Base-by-base conservation (phyloP, 2,888 invertebrate species). In the Herminia tarsipennalis region DNA sequence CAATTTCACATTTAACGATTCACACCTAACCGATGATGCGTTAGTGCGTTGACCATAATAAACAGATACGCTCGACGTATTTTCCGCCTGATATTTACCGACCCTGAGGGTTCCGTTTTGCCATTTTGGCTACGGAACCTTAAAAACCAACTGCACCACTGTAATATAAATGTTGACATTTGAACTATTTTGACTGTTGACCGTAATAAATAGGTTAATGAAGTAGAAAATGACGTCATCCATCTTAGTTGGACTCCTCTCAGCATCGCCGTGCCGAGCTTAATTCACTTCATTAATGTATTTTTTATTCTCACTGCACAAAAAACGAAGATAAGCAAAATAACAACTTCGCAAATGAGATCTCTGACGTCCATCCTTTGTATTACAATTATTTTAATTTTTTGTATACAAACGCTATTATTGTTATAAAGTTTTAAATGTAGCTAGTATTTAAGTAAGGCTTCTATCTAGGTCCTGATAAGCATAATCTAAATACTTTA, bases 191-290 rank as follows among this genome's bases (percentile, higher is more conserved):
- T 79, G 76, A 80, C 70, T 72, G 68, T 68, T 65, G 66, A 66
- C 66, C 71, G 69, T 78, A 81, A 74, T 77, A 85, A 88, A 87
- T 85, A 80, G 86, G 83, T 86, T 88, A 89, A 88, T 88, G 86
- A 87, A 86, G 78, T 72, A 81, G 81, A 83, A 85, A 87, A 88
- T 87, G 76, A 86, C 81, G 76, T 83, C 83, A 86, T 89, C 83
- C 77, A 83, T 88, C 87, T 87, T 87, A 85, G 82, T 85, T 83
- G 83, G 77, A 84, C 83, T 81, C 78, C 78, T 81, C 77, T 81
- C 77, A 83, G 82, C 76, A 77, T 79, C 81, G 75, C 48, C 70
- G 66, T 66, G 67, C 76, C 69, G 62, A 59, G 70, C 77, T 82
- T 85, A 81, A 85, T 86, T 86, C 75, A 78, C 76, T 83, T 85